Base-by-base conservation (phyloP, 2,113 vertebrate genomes). In the Malurus elegans region DNA sequence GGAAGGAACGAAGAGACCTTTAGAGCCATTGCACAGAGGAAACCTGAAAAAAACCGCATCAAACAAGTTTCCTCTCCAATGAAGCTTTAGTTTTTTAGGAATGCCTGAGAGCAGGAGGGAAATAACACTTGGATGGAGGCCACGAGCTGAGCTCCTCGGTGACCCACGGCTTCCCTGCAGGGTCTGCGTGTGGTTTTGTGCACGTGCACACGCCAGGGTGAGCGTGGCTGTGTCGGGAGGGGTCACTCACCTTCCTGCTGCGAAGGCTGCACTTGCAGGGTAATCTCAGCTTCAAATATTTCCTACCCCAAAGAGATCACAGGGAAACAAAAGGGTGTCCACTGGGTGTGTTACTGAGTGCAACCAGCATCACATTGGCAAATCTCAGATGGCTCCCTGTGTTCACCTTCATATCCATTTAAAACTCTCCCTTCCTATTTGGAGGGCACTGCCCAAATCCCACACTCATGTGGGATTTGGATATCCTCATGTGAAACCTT, bases 111-210 rank as follows among this genome's bases (percentile, higher is more conserved):
- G 81, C 66, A 75, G 13, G 1, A 84, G 71, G 90, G 93, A 96
- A 96, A 48, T 79, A 79, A 82, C 66, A 79, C 53, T 92, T 96
- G 96, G 95, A 56, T 4, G 28, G 65, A 12, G 53, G 93, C 93
- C 96, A 94, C 2, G 57, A 79, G 29, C 69, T 32, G 90, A 87
- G 86, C 92, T 79, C 53, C 61, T 82, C 28, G 24, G 81, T 89
- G 84, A 94, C 81, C 90, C 81, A 69, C 36, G 21, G 8, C 85
- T 96, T 93, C 93, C 93, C 78, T 34, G 62, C 32, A 9, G 51
- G 44, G 57, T 20, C 65, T 48, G 54, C 0, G 42, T 1, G 34
- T 91, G 79, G 80, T 19, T 3, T 53, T 19, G 64, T 15, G 93
- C 86, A 92, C 76, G 74, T 93, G 91, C 24, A 1, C 86, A 64